Conservation (phyloP, 2,888 invertebrate species). For the Drosophila aldrichi region DNA sequence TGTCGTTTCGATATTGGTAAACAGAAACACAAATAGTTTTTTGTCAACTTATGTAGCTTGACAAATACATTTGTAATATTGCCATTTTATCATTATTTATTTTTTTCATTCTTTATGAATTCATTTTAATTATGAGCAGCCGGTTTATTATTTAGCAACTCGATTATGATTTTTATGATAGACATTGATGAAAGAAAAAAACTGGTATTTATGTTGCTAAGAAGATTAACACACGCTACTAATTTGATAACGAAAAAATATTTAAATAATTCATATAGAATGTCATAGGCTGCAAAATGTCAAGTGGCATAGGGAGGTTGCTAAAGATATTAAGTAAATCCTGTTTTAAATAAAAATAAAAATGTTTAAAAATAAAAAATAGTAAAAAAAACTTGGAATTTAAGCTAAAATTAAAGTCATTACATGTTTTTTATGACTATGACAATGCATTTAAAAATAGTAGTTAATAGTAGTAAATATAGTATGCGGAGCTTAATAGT, state of each 20-base stretch:
- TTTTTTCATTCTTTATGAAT: neutral
- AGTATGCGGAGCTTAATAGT: too few relatives aligned
- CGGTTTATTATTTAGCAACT: conserved; percentile 36
- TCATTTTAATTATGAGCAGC: conserved; percentile 20
- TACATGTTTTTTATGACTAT: too few relatives aligned
- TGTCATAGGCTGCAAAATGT: neutral
- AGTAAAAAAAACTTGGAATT: too few relatives aligned
- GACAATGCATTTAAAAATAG: too few relatives aligned
- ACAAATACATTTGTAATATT: conserved; percentile 46
- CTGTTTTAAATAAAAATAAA: neutral
- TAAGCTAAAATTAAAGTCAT: too few relatives aligned
- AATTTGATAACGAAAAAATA: conserved; percentile 18
- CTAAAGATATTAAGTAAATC: neutral
- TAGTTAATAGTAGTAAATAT: too few relatives aligned
- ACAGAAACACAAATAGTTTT: conserved; percentile 44
- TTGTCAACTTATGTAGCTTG: conserved; percentile 40
- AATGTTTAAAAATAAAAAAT: too few relatives aligned
- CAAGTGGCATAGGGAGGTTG: conserved; percentile 4
- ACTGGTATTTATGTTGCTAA: conserved; percentile 2
- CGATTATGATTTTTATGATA: conserved; percentile 5
- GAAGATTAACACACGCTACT: conserved; percentile 12
- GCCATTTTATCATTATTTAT: conserved; percentile 13
- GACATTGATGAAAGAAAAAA: neutral
- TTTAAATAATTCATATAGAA: conserved; percentile 20
- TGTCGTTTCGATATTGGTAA: conserved; percentile 55